phyloP scores from a whole-genome alignment of 2,888 invertebrate genomes.

The Scaeva pyrastri region DNA sequence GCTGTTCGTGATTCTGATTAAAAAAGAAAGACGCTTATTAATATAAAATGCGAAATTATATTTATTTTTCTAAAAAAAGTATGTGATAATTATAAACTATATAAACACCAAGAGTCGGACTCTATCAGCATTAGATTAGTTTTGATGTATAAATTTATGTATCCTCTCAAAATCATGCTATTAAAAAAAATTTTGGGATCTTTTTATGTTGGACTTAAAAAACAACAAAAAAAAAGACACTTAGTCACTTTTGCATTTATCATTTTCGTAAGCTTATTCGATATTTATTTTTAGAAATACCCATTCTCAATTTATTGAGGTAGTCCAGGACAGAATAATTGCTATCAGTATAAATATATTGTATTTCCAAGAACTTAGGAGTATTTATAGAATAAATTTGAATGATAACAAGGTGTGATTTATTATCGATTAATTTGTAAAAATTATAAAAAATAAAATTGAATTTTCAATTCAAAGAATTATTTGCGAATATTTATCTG shows the following conservation, averaged over 20 bases:
- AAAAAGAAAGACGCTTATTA: conserved; percentile 29
- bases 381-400: too few species aligned
- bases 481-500: too few species aligned
- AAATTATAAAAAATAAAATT: too few species aligned
- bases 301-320: conserved; percentile 50
- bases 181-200: too few species aligned
- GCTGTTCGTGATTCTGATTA: conserved; percentile 66
- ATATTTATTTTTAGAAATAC: conserved; percentile 54
- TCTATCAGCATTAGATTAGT: too few species aligned
- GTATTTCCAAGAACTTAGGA: conserved; percentile 4
- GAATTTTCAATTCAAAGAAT: too few species aligned
- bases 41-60: neutral
- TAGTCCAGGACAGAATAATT: conserved; percentile 60
- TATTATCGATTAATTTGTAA: neutral
- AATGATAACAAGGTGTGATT: neutral
- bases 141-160: too few species aligned
- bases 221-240: neutral
- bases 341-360: too few species aligned
- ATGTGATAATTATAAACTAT: conserved; percentile 12
- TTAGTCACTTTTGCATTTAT: neutral
- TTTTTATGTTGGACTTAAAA: too few species aligned
- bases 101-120: too few species aligned
- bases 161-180: too few species aligned
- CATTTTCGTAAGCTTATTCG: too few species aligned
- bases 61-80: neutral